Percentiles rank a stretch among this genome's conserved stretches.
Evolutionary conservation across 2,113 vertebrate genomes (phyloP).

Genomic region (Peromyscus leucopus): DNA sequence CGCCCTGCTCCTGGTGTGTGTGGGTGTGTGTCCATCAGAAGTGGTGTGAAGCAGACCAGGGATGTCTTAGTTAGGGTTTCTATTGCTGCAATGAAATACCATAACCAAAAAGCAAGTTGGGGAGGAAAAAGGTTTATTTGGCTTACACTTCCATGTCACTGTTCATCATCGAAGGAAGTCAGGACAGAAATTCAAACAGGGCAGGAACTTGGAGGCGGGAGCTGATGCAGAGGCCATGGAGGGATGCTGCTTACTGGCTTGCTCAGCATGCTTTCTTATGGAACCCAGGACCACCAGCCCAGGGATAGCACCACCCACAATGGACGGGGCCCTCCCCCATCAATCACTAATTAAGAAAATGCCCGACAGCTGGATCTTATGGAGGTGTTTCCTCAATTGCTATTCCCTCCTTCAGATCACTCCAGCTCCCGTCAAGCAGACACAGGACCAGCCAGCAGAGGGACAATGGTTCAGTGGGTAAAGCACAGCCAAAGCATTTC

Average conservation of each 20-base stretch:
- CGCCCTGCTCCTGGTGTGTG: background rate
- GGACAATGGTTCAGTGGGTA: background rate
- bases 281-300: background rate
- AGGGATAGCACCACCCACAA: background rate
- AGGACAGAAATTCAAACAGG: background rate
- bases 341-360: background rate
- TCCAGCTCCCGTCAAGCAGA: too few species aligned
- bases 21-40: slow-evolving; percentile 8
- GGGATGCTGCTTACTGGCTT: background rate
- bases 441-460: background rate
- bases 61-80: too few species aligned
- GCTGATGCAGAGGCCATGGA: background rate
- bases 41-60: background rate
- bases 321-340: background rate
- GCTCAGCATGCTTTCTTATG: background rate
- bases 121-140: too few species aligned
- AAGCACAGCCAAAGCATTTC: background rate
- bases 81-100: too few species aligned
- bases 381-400: background rate
- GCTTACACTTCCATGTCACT: too few species aligned
- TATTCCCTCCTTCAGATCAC: background rate
- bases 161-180: too few species aligned
- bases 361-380: background rate
- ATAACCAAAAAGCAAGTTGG: too few species aligned
- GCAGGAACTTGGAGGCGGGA: background rate